phyloP scores from a whole-genome alignment of 2,888 invertebrate genomes.

The Trachelus troglodyta region DNA sequence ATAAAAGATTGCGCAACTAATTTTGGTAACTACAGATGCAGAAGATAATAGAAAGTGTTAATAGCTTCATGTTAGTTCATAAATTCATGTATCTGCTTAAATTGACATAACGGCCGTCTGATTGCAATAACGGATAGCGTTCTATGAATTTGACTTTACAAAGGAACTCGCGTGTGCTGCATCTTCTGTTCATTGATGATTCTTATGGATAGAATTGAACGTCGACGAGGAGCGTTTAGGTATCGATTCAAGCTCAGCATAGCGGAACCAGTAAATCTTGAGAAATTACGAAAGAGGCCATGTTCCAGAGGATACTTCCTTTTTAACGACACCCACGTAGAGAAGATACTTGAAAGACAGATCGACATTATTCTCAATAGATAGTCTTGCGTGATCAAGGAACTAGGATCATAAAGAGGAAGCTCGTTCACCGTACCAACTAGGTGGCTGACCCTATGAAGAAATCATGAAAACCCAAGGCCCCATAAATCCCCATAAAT shows the following conservation, averaged over 20 bases:
- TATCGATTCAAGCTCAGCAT: neutral
- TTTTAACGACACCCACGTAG: constrained; percentile 4
- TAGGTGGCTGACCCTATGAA: neutral
- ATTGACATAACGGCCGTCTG: constrained; percentile 38
- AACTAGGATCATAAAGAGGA: neutral
- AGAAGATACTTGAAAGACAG: neutral
- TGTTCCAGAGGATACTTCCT: neutral
- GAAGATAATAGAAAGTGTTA: neutral
- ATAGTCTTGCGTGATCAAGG: neutral
- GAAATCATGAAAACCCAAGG: neutral
- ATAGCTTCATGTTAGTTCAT: constrained; percentile 31
- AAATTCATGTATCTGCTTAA: constrained; percentile 38
- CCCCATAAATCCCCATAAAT: neutral
- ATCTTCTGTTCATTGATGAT: neutral
- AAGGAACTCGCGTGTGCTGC: constrained; percentile 14
- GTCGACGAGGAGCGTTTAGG: neutral
- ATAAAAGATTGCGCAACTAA: neutral
- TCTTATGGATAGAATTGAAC: neutral
- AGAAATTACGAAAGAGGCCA: neutral
- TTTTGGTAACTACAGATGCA: neutral
- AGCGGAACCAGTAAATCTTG: constrained; percentile 3
- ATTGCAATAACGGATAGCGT: constrained; percentile 15
- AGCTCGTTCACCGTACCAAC: neutral
- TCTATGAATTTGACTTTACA: constrained; percentile 22
- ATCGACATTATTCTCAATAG: neutral